Conservation (phyloP, 2,797 vertebrate species). For the Allobates femoralis region DNA sequence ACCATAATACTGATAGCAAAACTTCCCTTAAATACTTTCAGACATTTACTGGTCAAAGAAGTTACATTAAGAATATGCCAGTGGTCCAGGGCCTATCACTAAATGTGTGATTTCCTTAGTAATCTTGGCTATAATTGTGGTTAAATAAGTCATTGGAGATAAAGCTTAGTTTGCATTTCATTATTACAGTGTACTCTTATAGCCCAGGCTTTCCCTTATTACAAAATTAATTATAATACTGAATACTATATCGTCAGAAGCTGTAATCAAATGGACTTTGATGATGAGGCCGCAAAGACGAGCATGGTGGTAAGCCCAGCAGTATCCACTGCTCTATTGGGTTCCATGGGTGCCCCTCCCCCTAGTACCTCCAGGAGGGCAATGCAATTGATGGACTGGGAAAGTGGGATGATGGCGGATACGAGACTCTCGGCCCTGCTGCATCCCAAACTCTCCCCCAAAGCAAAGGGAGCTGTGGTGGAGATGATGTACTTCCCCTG, state of each 20-base stretch:
- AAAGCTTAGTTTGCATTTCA: slow-evolving; percentile 1
- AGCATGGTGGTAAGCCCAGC: too few species aligned
- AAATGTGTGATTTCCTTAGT: background rate
- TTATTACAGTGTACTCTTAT: background rate
- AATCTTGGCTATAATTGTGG: background rate
- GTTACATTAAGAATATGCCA: background rate
- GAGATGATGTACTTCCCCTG: too few species aligned
- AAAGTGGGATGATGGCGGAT: too few species aligned
- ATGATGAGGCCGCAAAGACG: too few species aligned
- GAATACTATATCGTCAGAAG: background rate
- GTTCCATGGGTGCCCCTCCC: too few species aligned
- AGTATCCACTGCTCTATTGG: too few species aligned
- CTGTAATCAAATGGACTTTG: background rate
- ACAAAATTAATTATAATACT: background rate
- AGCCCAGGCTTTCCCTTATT: background rate
- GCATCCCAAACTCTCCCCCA: too few species aligned
- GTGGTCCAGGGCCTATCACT: background rate
- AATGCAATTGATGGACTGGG: too few species aligned
- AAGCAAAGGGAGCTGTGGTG: too few species aligned
- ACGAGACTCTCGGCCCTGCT: too few species aligned
- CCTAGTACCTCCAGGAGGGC: too few species aligned
- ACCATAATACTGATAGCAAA: background rate
- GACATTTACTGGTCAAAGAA: background rate
- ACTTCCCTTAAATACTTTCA: background rate
- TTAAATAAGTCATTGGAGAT: background rate